phyloP scores from a whole-genome alignment of 2,888 invertebrate species.

The Phyto melanocephala region DNA sequence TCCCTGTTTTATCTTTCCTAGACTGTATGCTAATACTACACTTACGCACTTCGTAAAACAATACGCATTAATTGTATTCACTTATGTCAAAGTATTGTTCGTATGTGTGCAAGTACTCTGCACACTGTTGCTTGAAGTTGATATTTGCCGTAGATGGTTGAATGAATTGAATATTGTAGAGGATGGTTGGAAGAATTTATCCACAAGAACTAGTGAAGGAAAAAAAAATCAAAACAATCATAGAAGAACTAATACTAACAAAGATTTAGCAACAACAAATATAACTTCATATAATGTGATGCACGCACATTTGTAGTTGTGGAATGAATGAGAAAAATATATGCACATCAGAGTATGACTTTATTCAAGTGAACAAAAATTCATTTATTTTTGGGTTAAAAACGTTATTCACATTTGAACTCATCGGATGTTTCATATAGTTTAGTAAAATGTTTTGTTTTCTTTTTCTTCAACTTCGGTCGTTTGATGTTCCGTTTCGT shows the following conservation, averaged over 20 bases:
- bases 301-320: conserved; percentile 41
- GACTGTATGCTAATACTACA: conserved; percentile 15
- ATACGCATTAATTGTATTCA: conserved; percentile 60
- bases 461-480: too few species aligned
- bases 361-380: too few species aligned
- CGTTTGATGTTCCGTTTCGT: too few species aligned
- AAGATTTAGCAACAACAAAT: conserved; percentile 39
- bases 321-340: not conserved
- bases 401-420: too few species aligned
- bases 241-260: conserved; percentile 56
- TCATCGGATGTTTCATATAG: too few species aligned
- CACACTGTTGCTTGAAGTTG: not conserved
- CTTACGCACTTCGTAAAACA: conserved; percentile 59
- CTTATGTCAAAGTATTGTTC: not conserved
- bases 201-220: conserved; percentile 28
- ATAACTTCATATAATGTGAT: not conserved
- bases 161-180: conserved; percentile 15
- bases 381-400: too few species aligned
- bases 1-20: not conserved
- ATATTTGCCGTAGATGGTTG: conserved; percentile 27
- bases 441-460: too few species aligned
- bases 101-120: conserved; percentile 16
- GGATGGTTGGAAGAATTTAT: conserved; percentile 31
- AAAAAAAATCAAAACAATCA: conserved; percentile 67
- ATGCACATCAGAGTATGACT: too few species aligned